phyloP scores from a whole-genome alignment of 1,140 invertebrate species.

The Leptopilina clavipes region DNA sequence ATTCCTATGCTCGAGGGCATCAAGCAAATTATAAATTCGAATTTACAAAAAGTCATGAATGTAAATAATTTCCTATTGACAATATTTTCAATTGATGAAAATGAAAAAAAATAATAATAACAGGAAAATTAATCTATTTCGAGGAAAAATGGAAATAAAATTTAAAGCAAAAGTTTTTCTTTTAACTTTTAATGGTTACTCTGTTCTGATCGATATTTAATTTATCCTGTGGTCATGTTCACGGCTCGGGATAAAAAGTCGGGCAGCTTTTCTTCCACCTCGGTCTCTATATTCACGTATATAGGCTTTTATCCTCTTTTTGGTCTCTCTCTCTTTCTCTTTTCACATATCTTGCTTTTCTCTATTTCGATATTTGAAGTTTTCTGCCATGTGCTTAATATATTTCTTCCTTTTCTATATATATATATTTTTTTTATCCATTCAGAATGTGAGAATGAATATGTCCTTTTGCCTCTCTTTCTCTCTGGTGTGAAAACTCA shows the following conservation, averaged over 20 bases:
- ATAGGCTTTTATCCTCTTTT: constrained; percentile 9
- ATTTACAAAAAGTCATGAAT: constrained; percentile 8
- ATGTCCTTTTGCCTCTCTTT: background rate
- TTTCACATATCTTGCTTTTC: background rate
- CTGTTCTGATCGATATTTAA: constrained; percentile 6
- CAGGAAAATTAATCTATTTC: background rate
- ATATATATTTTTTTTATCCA: too few relatives aligned
- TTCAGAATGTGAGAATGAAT: background rate
- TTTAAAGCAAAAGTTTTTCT: background rate
- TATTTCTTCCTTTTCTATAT: background rate
- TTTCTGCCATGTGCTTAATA: background rate
- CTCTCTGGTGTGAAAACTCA: background rate
- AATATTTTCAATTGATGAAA: background rate
- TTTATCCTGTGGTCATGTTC: constrained; percentile 19
- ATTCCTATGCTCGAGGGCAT: background rate
- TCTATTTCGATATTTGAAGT: background rate
- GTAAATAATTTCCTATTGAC: constrained; percentile 1
- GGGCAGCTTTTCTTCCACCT: background rate
- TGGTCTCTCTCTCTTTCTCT: background rate
- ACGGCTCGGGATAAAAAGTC: constrained; percentile 3
- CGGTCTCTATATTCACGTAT: background rate
- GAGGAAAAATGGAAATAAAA: background rate
- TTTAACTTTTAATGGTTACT: background rate
- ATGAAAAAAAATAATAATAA: background rate
- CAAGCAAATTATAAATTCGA: background rate